Percentiles rank a stretch among this genome's conserved stretches.
Evolutionary conservation across 2,888 invertebrate genomes (phyloP).

Genomic region (Mimumesa dahlbomi): DNA sequence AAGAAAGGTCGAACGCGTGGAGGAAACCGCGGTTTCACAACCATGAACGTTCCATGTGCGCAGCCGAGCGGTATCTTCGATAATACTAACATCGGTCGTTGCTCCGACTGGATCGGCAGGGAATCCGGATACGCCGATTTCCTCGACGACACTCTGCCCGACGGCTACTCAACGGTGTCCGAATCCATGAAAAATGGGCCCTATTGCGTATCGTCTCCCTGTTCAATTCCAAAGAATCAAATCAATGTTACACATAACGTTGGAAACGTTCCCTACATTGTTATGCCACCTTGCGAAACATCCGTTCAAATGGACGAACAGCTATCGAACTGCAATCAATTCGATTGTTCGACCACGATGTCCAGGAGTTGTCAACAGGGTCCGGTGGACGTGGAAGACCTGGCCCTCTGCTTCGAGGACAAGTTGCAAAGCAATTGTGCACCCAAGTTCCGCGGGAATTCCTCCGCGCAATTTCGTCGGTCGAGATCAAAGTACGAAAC

Average conservation of each 20-base stretch:
- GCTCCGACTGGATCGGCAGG: slow-evolving; percentile 38
- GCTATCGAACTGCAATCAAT: slow-evolving; percentile 5
- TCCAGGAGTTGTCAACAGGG: slow-evolving; percentile 50
- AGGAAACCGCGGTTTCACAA: neutral
- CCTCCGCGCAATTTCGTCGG: slow-evolving; percentile 21
- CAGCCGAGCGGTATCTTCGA: slow-evolving; percentile 10
- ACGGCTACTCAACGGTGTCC: neutral
- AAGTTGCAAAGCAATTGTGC: slow-evolving; percentile 9
- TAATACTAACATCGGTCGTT: slow-evolving; percentile 36
- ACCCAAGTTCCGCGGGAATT: neutral
- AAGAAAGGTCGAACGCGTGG: neutral
- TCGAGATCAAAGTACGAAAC: slow-evolving; percentile 31
- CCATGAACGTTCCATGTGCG: neutral
- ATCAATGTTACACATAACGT: too few relatives aligned
- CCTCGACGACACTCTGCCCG: slow-evolving; percentile 17
- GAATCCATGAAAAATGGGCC: too few relatives aligned
- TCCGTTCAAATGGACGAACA: neutral
- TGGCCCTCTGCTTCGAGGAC: slow-evolving; percentile 67
- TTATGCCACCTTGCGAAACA: neutral
- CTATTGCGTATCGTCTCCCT: too few relatives aligned
- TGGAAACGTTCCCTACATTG: neutral
- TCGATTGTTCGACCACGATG: slow-evolving; percentile 4
- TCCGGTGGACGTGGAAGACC: slow-evolving; percentile 73
- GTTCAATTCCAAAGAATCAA: too few relatives aligned
- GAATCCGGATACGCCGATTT: slow-evolving; percentile 20